Base-by-base conservation (phyloP, 1,140 invertebrate species). In the Drosophila fuyamai region DNA sequence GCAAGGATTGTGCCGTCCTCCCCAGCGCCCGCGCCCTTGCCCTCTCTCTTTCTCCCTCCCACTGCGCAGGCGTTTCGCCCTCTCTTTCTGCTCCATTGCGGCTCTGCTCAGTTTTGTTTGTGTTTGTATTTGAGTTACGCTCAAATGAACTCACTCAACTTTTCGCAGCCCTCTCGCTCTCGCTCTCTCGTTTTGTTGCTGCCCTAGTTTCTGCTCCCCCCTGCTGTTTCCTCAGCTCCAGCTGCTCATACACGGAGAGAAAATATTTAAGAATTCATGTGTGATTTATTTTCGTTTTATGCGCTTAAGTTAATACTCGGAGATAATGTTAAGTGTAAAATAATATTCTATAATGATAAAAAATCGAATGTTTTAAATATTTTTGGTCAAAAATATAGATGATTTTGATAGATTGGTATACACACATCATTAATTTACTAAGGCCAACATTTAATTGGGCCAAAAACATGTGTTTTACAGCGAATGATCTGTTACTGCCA, bases 111-210 rank as follows among this genome's bases (percentile, higher is more conserved):
- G 9, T 14, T 14, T 38, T 40, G 32, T 18, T 9, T 47, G 41
- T 46, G n/a, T 23, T 46, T 32, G 32, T 65, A 8, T 53, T 54
- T 57, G 73, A 76, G 73, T 76, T 74, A 6, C 58, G 50, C 71
- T 74, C 70, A 74, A 74, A 55, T 44, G 58, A 74, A 63, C 55
- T 55, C 72, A 80, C 81, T 83, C 72, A 80, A 80, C 55, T 32
- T 56, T 40, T 47, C 29, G 18, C 18, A 23, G 9, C 6, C 51
- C n/a, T 1, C 35, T 51, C 23, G 16, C 23, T 23, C 13, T 38
- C 9, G n/a, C 7, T 36, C 54, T 43, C 35, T 14, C 18, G 40
- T 40, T 74, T 35, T 32, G 29, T 32, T 32, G 29, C 29, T 32
- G 29, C 1, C 5, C 29, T 32, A 32, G 29, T 32, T 32, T 6